phyloP scores from a whole-genome alignment of 2,888 invertebrate species.

The Andrena camellia region DNA sequence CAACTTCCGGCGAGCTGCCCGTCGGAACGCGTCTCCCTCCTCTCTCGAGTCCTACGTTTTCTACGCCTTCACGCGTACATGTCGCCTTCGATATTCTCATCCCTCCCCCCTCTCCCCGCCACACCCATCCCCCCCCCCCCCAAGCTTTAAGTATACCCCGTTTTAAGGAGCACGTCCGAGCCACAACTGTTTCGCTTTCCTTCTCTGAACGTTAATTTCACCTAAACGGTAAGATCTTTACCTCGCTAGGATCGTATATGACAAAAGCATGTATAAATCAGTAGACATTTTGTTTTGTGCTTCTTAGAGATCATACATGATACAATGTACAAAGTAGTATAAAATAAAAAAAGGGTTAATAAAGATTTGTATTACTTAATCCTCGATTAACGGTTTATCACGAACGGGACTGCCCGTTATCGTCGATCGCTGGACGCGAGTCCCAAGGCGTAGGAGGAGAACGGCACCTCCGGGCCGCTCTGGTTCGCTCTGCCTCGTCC shows the following conservation, averaged over 20 bases:
- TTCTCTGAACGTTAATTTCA: conserved; percentile 59
- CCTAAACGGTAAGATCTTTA: conserved; percentile 73
- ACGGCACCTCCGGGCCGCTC: conserved; percentile 4
- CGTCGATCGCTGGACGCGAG: conserved; percentile 31
- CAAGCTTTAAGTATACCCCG: conserved; percentile 31
- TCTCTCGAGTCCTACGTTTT: conserved; percentile 50
- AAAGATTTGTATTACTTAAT: conserved; percentile 81
- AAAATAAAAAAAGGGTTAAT: conserved; percentile 83
- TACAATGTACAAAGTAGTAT: conserved; percentile 84
- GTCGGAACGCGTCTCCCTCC: conserved; percentile 59
- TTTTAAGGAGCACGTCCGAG: conserved; percentile 45
- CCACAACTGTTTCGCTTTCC: conserved; percentile 40
- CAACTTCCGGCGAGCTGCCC: conserved; percentile 30
- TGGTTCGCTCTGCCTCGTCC: background rate
- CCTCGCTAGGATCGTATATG: conserved; percentile 78
- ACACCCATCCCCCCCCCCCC: too few relatives aligned
- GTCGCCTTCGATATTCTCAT: conserved; percentile 16
- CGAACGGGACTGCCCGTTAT: conserved; percentile 65
- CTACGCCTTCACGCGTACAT: conserved; percentile 63
- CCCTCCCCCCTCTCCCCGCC: conserved; percentile 5
- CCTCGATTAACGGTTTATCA: conserved; percentile 76
- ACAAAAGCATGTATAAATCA: conserved; percentile 83
- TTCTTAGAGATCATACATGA: conserved; percentile 84
- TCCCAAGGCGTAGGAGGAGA: conserved; percentile 24
- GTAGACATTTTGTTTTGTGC: conserved; percentile 83